Evolutionary conservation across 2,113 vertebrate species (phyloP), one percentile per base, ranked within the genome.

Genomic region (Corapipo altera): DNA sequence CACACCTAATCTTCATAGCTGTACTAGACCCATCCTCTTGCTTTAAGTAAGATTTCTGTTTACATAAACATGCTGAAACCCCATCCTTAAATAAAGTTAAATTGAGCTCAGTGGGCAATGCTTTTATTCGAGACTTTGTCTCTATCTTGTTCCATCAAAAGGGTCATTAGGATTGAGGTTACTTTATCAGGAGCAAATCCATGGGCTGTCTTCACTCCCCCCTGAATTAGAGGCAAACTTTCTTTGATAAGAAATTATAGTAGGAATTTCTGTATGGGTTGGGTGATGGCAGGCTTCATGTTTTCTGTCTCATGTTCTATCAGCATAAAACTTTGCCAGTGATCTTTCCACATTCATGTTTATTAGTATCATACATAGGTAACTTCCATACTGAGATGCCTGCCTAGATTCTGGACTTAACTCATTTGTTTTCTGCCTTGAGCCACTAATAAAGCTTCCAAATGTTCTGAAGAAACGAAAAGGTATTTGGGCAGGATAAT

Each of bases 141-240:
- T 91, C 6, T 0, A 12, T 74, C 33, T 70, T 46, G 0, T 58
- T 85, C 46, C 16, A 20, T 13, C 30, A 39, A 43, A 93, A 75
- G 33, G 0, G 1, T 58, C 6, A 20, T 6, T 20, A n/a, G 11
- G 19, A 27, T 4, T 5, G 21, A 3, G 2, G 4, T 33, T 64
- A 58, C 19, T 72, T 78, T 57, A 51, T 12, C 19, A n/a, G 27
- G 7, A 87, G 23, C 1, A 66, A 89, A 78, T 3, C 35, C 82
- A 88, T 76, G 26, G 15, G 35, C 21, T 88, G 17, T 41, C 70
- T 39, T 61, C 14, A 2, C 21, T 74, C 5, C 8, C 41, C 35
- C 16, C 12, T 80, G 16, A 81, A 16, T 39, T 28, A 52, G 69
- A 79, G 14, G 41, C 27, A 65, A 55, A 8, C 5, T 55, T 75